These are phyloP conservation scores for Drosophila athabasca DNA, from an alignment of 1,140 invertebrate species.

Conservation along the genomic window DNA sequence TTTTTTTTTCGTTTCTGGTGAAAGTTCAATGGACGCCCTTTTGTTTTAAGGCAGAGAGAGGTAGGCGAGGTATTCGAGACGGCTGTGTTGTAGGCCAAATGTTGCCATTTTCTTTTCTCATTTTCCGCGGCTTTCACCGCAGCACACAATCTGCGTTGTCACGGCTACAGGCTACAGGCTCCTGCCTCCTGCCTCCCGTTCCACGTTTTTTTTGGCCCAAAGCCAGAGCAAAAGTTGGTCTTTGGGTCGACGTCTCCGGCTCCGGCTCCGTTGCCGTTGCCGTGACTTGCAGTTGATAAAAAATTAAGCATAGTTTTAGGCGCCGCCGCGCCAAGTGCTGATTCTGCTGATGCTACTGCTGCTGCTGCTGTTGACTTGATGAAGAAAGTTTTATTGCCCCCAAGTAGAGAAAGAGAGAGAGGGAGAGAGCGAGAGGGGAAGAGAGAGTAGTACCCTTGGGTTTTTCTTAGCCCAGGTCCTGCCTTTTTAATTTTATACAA, in stretches of 20 bases:
- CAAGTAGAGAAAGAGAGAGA: not conserved
- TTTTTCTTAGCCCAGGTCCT: no score
- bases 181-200: slow-evolving; percentile 11
- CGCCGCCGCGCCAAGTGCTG: slow-evolving; percentile 55
- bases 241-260: slow-evolving; percentile 59
- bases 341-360: slow-evolving; percentile 8
- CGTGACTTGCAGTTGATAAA: slow-evolving; percentile 67
- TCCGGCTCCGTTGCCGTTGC: not conserved
- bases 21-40: slow-evolving; percentile 72
- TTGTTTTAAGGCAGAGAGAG: slow-evolving; percentile 50
- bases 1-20: not conserved
- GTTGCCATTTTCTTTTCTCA: slow-evolving; percentile 66
- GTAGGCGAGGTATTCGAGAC: not conserved
- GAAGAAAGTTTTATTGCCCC: slow-evolving; percentile 73
- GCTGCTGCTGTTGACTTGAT: slow-evolving; percentile 55
- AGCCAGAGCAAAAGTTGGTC: slow-evolving; percentile 72
- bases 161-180: slow-evolving; percentile 14
- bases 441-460: no score
- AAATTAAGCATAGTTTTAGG: slow-evolving; percentile 76
- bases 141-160: slow-evolving; percentile 49
- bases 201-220: slow-evolving; percentile 38
- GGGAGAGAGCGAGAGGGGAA: no score
- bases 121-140: slow-evolving; percentile 64
- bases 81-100: slow-evolving; percentile 58
- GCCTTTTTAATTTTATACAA: slow-evolving; percentile 68